Evolutionary conservation across 2,888 invertebrate species (phyloP), one percentile per base, ranked within the genome.

Genomic region (Helobdella robusta): DNA sequence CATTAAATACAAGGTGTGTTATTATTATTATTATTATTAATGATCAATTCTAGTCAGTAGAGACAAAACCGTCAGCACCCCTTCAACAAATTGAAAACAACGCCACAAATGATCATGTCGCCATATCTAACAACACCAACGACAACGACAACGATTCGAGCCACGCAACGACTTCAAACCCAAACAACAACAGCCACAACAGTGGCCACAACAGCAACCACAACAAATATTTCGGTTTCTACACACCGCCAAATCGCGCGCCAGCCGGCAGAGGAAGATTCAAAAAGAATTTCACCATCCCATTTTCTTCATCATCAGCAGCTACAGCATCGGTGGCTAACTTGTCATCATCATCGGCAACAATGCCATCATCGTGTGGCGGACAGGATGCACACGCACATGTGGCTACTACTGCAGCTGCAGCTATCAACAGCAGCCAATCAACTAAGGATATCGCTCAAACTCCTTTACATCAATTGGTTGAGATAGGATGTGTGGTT

Each of bases 191-290:
- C 44, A 40, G 44, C n/a, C 32, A 32, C 1, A 8, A 28, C 28
- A n/a, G 32, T 30, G 6, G 32, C 8, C 25, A 2, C 56, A 56
- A 11, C 32, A 28, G 32, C 11, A 8, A 50, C 28, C 56, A 6
- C n/a, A n/a, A n/a, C n/a, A n/a, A n/a, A n/a, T 56, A 30, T 18
- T 56, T 11, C 32, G 56, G 56, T 2, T 56, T 56, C 56, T 56
- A 25, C 56, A 56, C 56, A 32, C 32, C 56, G 5, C 56, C 56
- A 1, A 8, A 30, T 28, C 20, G 56, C 5, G n/a, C n/a, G n/a
- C 28, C 56, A 6, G 28, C 28, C 25, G n/a, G 32, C 28, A 56
- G 56, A 20, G 56, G 56, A n/a, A n/a, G 56, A n/a, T 56, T 28
- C n/a, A 56, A 28, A 32, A 56, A 56, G 28, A 56, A 56, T 32